Percentiles rank a stretch among this genome's conserved stretches.
phyloP scores from a whole-genome alignment of 1,140 invertebrate genomes.

The Rhagoletis zephyria region DNA sequence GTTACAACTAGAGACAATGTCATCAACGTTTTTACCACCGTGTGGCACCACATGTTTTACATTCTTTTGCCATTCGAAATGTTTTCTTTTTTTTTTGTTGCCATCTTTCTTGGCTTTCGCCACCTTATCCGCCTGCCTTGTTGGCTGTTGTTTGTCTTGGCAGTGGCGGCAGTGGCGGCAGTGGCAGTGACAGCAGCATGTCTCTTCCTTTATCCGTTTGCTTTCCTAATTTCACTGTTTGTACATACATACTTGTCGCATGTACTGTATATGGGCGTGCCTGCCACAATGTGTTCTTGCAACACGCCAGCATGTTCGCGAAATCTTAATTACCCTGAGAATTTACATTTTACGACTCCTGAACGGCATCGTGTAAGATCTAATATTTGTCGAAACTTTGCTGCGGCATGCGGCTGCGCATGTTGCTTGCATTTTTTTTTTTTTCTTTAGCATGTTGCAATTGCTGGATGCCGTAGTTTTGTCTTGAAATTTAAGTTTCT shows the following conservation, averaged over 20 bases:
- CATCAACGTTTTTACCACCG: constrained; percentile 11
- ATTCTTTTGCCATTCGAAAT: constrained; percentile 3
- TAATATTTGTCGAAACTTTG: background rate
- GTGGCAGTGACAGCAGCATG: background rate
- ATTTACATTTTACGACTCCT: constrained; percentile 54
- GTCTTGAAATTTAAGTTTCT: no score
- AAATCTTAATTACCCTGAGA: constrained; percentile 55
- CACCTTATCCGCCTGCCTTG: background rate
- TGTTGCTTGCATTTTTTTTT: background rate
- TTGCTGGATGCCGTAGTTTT: no score
- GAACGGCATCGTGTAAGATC: constrained; percentile 27
- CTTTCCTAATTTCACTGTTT: constrained; percentile 22
- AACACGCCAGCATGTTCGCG: constrained; percentile 43
- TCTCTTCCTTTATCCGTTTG: background rate
- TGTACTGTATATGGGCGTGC: background rate
- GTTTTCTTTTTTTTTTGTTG: background rate
- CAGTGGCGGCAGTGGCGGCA: no score
- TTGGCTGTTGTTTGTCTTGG: background rate
- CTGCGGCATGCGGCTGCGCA: background rate
- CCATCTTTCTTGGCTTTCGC: background rate
- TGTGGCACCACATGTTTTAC: constrained; percentile 36
- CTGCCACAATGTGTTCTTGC: constrained; percentile 15
- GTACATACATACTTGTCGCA: background rate
- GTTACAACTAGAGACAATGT: constrained; percentile 32
- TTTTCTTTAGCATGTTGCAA: background rate